phyloP scores from a whole-genome alignment of 2,797 vertebrate genomes.

The Tapirus indicus region DNA sequence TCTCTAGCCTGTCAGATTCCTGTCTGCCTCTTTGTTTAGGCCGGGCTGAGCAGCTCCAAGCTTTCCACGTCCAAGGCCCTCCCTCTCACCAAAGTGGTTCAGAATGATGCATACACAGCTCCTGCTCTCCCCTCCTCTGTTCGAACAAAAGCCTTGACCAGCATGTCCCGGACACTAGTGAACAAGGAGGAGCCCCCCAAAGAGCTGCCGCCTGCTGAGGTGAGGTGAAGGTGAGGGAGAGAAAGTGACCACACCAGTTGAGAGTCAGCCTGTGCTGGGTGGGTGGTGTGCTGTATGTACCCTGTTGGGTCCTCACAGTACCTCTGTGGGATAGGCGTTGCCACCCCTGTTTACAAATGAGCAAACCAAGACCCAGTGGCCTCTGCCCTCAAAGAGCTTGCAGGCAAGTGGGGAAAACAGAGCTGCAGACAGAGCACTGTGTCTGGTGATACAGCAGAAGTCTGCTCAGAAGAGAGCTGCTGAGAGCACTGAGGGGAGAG shows the following conservation, averaged over 20 bases:
- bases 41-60: conserved; percentile 88
- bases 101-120: conserved; percentile 96
- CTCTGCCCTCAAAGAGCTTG: not conserved
- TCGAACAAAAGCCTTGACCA: conserved; percentile 89
- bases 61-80: conserved; percentile 92
- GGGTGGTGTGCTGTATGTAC: not conserved
- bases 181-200: conserved; percentile 91
- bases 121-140: conserved; percentile 85
- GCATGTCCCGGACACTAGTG: conserved; percentile 93
- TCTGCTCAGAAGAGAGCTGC: not conserved
- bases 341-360: not conserved
- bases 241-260: not conserved
- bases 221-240: conserved; percentile 74
- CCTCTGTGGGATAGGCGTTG: not conserved
- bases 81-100: conserved; percentile 97
- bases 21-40: conserved; percentile 84
- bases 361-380: not conserved
- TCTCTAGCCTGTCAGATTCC: conserved; percentile 5
- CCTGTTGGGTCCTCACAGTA: not conserved
- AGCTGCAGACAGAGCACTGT: not conserved
- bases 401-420: not conserved
- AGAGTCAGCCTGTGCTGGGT: not conserved
- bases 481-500: not conserved
- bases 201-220: conserved; percentile 87
- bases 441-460: not conserved